Base-by-base conservation (phyloP, 2,113 vertebrate species). In the Romanogobio albipinnatus region DNA sequence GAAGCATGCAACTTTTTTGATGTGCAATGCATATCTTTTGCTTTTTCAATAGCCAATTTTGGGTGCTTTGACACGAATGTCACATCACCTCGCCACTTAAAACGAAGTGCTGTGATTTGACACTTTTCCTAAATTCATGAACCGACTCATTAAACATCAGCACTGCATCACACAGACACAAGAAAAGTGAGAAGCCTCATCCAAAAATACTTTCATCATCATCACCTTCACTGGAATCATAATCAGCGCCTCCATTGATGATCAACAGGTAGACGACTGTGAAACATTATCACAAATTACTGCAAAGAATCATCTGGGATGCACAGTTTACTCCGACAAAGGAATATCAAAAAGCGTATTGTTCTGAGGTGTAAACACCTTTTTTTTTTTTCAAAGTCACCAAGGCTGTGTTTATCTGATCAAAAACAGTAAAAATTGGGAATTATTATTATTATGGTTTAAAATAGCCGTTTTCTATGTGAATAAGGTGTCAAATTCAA, bases 201-300 rank as follows among this genome's bases (percentile, higher is more conserved):
- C 70, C 70, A 24, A 74, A 47, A 74, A 74, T 73, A 73, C 70
- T 24, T 73, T 47, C 9, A 10, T n/a, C 68, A 73, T 73, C 68
- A 45, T n/a, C 4, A 71, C 43, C 43, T 74, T 24, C 70, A 26
- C 70, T 47, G 5, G 43, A 74, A 14, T 49, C 70, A 49, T 26
- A 49, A 73, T 74, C 70, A 74, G 66, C 70, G 7, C 70, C 70
- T 74, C 39, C 22, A 45, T 11, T 45, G 68, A 71, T 15, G 43
- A 73, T 24, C 70, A 74, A 74, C 70, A 74, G 70, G 70, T 74
- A 49, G 70, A 73, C 13, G 70, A 24, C 10, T 47, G 36, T 43
- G 22, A 47, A 73, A 73, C 13, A 15, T 14, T 47, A 47, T 45
- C 39, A 47, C 43, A 24, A 45, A 9, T n/a, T 45, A 9, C 68